These are phyloP conservation scores for Onychostoma macrolepis DNA, from an alignment of 2,113 vertebrate species.

Conservation along the genomic window DNA sequence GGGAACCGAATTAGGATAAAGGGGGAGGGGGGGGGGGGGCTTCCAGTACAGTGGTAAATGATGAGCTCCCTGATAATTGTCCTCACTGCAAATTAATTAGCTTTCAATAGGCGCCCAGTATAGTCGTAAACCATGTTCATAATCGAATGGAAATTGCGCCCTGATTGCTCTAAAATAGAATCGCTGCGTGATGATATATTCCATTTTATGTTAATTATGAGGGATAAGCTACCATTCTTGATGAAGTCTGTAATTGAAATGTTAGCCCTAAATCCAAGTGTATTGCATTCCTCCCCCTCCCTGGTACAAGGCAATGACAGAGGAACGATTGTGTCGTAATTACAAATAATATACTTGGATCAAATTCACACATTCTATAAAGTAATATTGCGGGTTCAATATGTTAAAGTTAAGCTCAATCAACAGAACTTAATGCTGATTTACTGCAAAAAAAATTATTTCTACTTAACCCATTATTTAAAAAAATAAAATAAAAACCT, in stretches of 20 bases:
- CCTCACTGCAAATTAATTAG: constrained; percentile 54
- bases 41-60: constrained; percentile 33
- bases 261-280: constrained; percentile 38
- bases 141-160: constrained; percentile 59
- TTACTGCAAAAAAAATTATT: not conserved
- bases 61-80: constrained; percentile 49
- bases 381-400: not conserved
- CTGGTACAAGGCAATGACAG: not conserved
- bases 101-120: constrained; percentile 54
- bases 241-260: constrained; percentile 51
- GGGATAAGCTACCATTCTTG: constrained; percentile 55
- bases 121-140: constrained; percentile 59
- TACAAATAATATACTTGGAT: constrained; percentile 56
- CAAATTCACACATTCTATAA: not conserved
- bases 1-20: constrained; percentile 60
- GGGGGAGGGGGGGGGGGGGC: constrained; percentile 35
- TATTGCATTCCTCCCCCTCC: not conserved
- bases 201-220: constrained; percentile 59
- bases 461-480: not conserved
- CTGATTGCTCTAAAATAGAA: constrained; percentile 59
- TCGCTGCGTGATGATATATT: constrained; percentile 57
- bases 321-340: not conserved
- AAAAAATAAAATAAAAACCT: too few species aligned
- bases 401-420: not conserved
- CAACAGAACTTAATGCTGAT: not conserved